Percentiles rank a stretch among this genome's conserved stretches.
These are phyloP conservation scores for Hydropotes inermis DNA, from an alignment of 2,113 vertebrate genomes.

Conservation along the genomic window DNA sequence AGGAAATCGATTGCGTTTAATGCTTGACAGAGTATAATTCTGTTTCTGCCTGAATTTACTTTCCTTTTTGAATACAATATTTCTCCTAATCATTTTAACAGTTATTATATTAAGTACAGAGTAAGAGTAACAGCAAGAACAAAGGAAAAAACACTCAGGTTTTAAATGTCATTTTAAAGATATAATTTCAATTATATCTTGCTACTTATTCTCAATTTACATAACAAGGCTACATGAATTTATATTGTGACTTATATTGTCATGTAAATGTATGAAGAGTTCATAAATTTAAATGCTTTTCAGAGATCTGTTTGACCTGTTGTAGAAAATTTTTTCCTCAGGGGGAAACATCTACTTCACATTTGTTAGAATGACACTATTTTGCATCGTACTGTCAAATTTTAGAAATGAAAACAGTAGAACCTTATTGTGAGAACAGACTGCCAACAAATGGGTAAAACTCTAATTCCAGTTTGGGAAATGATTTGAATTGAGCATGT, in stretches of 20 bases:
- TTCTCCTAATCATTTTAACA: neutral
- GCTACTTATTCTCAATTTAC: neutral
- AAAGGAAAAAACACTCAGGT: neutral
- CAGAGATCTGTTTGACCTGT: slow-evolving; percentile 51
- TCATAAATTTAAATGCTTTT: slow-evolving; percentile 56
- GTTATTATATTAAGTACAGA: slow-evolving; percentile 15
- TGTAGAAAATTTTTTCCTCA: slow-evolving; percentile 30
- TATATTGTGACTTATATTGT: slow-evolving; percentile 29
- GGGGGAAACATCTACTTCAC: slow-evolving; percentile 41
- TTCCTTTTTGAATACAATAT: neutral
- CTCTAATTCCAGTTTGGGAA: slow-evolving; percentile 47
- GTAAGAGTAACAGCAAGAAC: neutral
- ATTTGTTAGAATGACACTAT: slow-evolving; percentile 53
- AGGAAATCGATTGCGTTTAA: neutral
- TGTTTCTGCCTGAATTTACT: neutral
- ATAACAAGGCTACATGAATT: slow-evolving; percentile 37
- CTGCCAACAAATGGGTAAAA: slow-evolving; percentile 39
- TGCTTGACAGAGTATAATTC: neutral
- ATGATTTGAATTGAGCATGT: neutral
- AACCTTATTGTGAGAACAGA: slow-evolving; percentile 28
- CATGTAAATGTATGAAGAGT: slow-evolving; percentile 60
- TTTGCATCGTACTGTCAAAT: slow-evolving; percentile 42
- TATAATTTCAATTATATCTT: slow-evolving; percentile 1
- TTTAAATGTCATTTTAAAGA: neutral
- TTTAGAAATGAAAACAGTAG: neutral